A percentile compares a stretch with the other conserved stretches of the same genome.
Conservation (phyloP, 2,888 invertebrate genomes). For the Pristionchus fissidentatus region DNA sequence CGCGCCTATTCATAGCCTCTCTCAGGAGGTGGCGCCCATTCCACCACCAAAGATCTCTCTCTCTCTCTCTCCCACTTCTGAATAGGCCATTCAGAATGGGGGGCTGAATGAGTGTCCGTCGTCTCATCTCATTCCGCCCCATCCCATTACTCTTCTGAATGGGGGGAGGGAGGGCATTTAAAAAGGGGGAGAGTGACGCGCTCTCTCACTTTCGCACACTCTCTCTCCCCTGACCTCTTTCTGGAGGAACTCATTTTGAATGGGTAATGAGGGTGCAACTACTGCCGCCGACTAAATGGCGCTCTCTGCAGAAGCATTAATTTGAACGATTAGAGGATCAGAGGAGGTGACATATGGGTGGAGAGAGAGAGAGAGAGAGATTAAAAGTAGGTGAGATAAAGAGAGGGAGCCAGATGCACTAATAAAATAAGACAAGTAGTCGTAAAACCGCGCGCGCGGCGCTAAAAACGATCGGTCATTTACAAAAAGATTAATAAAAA, state of each 20-base stretch:
- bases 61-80: conserved; percentile 1
- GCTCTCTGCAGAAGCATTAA: too few relatives aligned
- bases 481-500: conserved; percentile 39
- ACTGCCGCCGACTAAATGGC: too few relatives aligned
- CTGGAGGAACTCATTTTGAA: too few relatives aligned
- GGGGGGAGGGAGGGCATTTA: background rate
- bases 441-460: conserved; percentile 21
- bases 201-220: too few relatives aligned
- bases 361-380: background rate
- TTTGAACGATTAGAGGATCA: background rate
- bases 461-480: conserved; percentile 1
- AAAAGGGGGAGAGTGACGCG: background rate
- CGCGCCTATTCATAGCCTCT: conserved; percentile 29
- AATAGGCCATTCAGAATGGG: conserved; percentile 15
- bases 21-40: conserved; percentile 18
- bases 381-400: conserved; percentile 8
- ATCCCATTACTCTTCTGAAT: too few relatives aligned
- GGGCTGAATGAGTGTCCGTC: too few relatives aligned
- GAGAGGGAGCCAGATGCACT: background rate
- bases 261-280: too few relatives aligned
- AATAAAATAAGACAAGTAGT: too few relatives aligned
- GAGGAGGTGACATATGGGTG: conserved; percentile 22
- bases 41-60: conserved; percentile 24
- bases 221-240: too few relatives aligned
- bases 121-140: too few relatives aligned